Evolutionary conservation across 1,140 invertebrate genomes (phyloP).

Genomic region (Cherax quadricarinatus): DNA sequence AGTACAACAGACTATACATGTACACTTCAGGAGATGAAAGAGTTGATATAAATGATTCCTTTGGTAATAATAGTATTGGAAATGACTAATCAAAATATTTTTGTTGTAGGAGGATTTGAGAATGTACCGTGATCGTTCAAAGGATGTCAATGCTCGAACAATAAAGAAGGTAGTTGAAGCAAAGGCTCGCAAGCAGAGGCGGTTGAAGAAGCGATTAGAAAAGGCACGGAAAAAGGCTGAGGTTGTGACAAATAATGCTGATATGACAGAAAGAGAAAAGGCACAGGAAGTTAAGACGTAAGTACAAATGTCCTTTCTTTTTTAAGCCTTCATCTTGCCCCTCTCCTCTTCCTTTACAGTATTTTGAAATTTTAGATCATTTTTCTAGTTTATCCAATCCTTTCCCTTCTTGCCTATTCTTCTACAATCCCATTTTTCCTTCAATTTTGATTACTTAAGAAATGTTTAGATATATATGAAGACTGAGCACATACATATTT

Average conservation of each 20-base stretch:
- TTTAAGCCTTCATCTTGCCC: slow-evolving; percentile 9
- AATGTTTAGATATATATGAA: too few species aligned
- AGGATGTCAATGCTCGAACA: slow-evolving; percentile 94
- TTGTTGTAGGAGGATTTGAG: slow-evolving; percentile 80
- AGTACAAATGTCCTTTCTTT: neutral
- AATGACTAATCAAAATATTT: too few species aligned
- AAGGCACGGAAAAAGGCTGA: slow-evolving; percentile 98
- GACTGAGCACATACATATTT: too few species aligned
- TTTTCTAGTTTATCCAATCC: neutral
- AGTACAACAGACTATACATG: too few species aligned
- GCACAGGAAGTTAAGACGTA: slow-evolving; percentile 72
- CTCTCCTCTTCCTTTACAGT: neutral
- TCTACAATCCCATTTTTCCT: too few species aligned
- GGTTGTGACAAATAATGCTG: slow-evolving; percentile 90
- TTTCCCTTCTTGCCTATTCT: too few species aligned
- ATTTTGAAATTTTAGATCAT: neutral
- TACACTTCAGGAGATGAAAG: too few species aligned
- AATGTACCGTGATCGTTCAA: slow-evolving; percentile 80
- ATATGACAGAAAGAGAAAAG: slow-evolving; percentile 81
- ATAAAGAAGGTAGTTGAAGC: slow-evolving; percentile 99
- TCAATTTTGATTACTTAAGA: too few species aligned
- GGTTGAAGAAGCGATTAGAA: slow-evolving; percentile 89
- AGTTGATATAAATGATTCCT: too few species aligned
- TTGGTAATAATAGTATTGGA: too few species aligned
- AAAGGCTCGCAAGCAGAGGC: slow-evolving; percentile 97